A percentile compares a stretch with the other conserved stretches of the same genome.
These are phyloP conservation scores for Salvator merianae DNA, from an alignment of 2,113 vertebrate genomes.

Conservation along the genomic window DNA sequence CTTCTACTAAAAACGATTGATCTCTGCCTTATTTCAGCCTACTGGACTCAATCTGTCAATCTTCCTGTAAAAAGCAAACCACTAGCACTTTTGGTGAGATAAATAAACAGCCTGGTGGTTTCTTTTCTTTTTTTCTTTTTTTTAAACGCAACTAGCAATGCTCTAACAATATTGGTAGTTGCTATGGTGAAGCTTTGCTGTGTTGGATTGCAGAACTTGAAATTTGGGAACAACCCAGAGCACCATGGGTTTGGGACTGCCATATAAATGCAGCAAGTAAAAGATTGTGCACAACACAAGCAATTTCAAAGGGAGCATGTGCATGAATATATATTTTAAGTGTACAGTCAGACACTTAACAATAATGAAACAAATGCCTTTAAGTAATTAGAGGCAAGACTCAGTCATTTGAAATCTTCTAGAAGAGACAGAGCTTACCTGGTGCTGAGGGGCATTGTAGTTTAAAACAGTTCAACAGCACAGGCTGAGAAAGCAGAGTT, in stretches of 20 bases:
- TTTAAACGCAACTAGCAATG: slow-evolving; percentile 48
- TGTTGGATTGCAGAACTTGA: slow-evolving; percentile 26
- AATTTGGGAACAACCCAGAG: slow-evolving; percentile 34
- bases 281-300: not conserved
- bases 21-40: slow-evolving; percentile 14
- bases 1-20: slow-evolving; percentile 41
- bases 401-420: no score
- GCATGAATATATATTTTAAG: not conserved
- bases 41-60: slow-evolving; percentile 8
- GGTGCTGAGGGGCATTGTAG: no score
- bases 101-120: slow-evolving; percentile 60
- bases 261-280: no score
- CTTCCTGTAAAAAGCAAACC: not conserved
- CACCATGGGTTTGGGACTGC: no score
- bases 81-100: slow-evolving; percentile 3
- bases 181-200: slow-evolving; percentile 67
- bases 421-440: no score
- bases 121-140: not conserved
- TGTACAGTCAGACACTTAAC: no score
- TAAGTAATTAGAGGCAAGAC: not conserved
- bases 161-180: slow-evolving; percentile 60
- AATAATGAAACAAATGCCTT: not conserved
- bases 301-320: slow-evolving; percentile 28
- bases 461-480: no score
- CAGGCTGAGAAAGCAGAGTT: no score